Evolutionary conservation across 37 sponge, comb jelly and placozoan species (phyloP).

Genomic region (Cliona cf. orientalis): DNA sequence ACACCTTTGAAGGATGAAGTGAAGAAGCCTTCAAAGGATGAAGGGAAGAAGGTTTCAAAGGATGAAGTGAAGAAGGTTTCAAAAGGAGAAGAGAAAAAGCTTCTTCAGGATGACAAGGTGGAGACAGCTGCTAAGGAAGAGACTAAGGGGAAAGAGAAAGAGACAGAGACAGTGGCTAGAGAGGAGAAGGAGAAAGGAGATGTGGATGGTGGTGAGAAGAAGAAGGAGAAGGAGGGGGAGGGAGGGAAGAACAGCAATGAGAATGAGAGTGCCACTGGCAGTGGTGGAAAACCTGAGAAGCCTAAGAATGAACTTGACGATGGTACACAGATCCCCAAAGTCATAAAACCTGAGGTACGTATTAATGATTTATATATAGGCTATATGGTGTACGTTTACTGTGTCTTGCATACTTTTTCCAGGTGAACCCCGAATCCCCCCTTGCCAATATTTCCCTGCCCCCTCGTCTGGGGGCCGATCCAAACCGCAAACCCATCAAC

Average conservation of each 20-base stretch:
- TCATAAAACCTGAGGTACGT: conserved; percentile 1
- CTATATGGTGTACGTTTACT: too few relatives aligned
- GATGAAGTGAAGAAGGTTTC: neutral
- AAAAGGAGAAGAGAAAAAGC: neutral
- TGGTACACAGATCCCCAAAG: too few relatives aligned
- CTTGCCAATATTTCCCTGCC: neutral
- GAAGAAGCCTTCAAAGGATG: neutral
- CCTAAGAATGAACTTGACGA: too few relatives aligned
- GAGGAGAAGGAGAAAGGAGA: neutral
- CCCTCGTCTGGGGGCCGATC: neutral
- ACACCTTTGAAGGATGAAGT: neutral
- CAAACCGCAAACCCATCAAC: neutral
- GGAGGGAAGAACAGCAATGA: neutral
- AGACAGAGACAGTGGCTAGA: neutral
- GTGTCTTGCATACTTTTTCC: too few relatives aligned
- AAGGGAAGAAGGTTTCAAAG: neutral
- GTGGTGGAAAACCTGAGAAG: too few relatives aligned
- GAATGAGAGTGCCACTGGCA: neutral
- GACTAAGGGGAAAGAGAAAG: neutral
- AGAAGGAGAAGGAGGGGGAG: neutral
- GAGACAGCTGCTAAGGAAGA: neutral
- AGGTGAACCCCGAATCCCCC: neutral
- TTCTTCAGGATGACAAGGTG: neutral
- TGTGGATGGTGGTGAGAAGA: neutral
- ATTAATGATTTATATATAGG: too few relatives aligned